These are phyloP conservation scores for Malurus melanocephalus DNA, from an alignment of 2,113 vertebrate genomes.

Conservation along the genomic window DNA sequence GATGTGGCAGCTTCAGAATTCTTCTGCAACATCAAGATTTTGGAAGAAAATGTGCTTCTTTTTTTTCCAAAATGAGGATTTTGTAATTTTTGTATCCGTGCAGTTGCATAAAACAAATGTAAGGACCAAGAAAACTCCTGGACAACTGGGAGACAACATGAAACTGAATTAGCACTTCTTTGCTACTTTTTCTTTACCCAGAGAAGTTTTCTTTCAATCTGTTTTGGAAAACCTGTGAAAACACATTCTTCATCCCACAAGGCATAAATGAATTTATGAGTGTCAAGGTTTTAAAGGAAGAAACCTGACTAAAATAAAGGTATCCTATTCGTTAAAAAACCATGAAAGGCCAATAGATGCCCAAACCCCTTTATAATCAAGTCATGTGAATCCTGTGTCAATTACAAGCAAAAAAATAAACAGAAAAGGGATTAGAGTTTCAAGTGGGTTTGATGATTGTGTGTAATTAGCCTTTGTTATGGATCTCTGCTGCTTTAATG, in stretches of 20 bases:
- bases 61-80: not conserved
- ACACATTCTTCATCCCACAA: not conserved
- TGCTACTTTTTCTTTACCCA: not conserved
- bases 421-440: not conserved
- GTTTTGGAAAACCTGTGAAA: not conserved
- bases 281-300: not conserved
- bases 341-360: not conserved
- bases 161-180: not conserved
- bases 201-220: not conserved
- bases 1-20: not conserved
- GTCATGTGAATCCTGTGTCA: not conserved
- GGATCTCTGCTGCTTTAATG: not conserved
- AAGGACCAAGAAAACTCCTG: not conserved
- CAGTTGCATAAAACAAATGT: not conserved
- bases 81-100: not conserved
- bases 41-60: not conserved
- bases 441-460: not conserved
- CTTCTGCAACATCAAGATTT: not conserved
- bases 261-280: not conserved
- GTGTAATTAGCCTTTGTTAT: not conserved
- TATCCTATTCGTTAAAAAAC: not conserved
- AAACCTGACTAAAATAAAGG: not conserved
- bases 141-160: not conserved
- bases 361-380: not conserved
- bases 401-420: not conserved